These are phyloP conservation scores for Heptranchias perlo DNA, from an alignment of 2,113 vertebrate species.

Conservation along the genomic window DNA sequence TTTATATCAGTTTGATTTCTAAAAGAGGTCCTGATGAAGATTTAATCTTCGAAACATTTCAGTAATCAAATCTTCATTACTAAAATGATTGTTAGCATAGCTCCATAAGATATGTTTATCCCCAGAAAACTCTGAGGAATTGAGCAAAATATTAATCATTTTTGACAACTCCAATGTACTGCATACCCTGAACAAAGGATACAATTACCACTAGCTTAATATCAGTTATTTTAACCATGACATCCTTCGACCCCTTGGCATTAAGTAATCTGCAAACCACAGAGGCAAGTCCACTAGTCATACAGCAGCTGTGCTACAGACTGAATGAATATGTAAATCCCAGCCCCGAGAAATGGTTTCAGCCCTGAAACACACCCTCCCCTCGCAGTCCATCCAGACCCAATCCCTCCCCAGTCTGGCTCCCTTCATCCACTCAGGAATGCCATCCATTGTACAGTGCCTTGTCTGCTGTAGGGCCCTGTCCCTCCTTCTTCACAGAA, in stretches of 20 bases:
- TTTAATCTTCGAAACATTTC: neutral
- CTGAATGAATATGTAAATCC: neutral
- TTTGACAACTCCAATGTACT: constrained; percentile 24
- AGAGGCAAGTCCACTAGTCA: neutral
- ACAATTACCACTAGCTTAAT: neutral
- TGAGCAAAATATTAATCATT: constrained; percentile 21
- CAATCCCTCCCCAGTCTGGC: neutral
- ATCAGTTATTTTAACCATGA: neutral
- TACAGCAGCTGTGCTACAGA: neutral
- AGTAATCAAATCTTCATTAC: neutral
- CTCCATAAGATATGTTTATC: neutral
- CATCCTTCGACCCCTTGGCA: neutral
- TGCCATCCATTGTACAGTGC: neutral
- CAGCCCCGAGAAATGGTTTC: neutral
- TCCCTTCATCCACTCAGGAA: neutral
- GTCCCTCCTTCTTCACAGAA: neutral
- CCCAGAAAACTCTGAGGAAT: neutral
- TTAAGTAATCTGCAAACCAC: constrained; percentile 13
- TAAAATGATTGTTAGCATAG: neutral
- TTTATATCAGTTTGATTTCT: neutral
- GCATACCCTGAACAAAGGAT: constrained; percentile 4
- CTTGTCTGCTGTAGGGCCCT: neutral
- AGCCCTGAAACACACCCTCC: neutral
- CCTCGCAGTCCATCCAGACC: too few species aligned
- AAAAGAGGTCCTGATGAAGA: neutral